phyloP scores from a whole-genome alignment of 2,797 vertebrate genomes.

The Sebastiscus albofasciatus region DNA sequence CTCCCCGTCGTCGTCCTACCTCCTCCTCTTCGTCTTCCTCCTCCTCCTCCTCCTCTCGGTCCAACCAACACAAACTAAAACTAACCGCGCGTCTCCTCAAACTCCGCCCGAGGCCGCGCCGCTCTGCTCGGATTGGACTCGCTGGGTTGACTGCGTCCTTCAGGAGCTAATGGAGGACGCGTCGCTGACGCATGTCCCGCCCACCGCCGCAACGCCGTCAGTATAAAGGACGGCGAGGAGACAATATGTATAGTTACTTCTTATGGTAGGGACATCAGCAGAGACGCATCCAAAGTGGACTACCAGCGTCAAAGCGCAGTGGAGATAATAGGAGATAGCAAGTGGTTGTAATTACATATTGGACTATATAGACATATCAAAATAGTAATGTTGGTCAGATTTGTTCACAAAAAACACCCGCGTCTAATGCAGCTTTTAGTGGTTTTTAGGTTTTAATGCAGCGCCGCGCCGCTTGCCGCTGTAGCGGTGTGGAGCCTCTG shows the following conservation, averaged over 20 bases:
- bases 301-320: neutral
- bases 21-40: conserved; percentile 46
- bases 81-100: conserved; percentile 76
- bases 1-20: conserved; percentile 37
- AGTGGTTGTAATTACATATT: neutral
- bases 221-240: conserved; percentile 21
- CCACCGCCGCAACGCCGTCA: conserved; percentile 48
- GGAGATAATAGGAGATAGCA: neutral
- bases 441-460: neutral
- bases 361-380: neutral
- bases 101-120: conserved; percentile 74
- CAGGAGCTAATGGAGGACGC: conserved; percentile 40
- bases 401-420: neutral
- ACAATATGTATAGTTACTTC: neutral
- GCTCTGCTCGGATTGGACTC: conserved; percentile 57
- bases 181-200: conserved; percentile 42
- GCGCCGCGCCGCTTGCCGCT: neutral
- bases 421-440: neutral
- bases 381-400: neutral
- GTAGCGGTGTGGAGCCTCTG: neutral
- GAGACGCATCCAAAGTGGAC: neutral
- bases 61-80: conserved; percentile 79
- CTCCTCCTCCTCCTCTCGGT: conserved; percentile 64
- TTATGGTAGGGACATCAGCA: neutral
- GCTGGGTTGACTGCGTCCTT: conserved; percentile 38